phyloP scores from a whole-genome alignment of 2,797 vertebrate species.

The Triplophysa bombifrons region DNA sequence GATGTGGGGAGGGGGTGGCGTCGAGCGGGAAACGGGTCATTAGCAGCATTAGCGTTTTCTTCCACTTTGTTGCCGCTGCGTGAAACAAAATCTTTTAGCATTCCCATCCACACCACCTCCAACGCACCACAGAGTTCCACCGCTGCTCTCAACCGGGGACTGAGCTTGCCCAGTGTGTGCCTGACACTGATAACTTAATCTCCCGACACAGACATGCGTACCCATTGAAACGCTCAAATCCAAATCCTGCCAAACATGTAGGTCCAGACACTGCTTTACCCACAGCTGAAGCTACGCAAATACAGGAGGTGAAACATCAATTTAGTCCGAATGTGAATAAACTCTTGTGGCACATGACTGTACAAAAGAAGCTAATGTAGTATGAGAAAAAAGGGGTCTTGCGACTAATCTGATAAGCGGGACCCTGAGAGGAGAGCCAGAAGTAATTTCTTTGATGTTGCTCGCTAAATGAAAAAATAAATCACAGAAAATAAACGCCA shows the following conservation, averaged over 20 bases:
- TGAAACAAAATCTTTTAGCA: conserved; percentile 55
- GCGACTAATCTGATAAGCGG: conserved; percentile 22
- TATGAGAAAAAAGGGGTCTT: no score
- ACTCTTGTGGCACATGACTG: conserved; percentile 18
- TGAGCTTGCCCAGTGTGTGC: conserved; percentile 49
- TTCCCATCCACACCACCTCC: conserved; percentile 37
- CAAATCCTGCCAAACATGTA: conserved; percentile 39
- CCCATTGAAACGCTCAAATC: conserved; percentile 40
- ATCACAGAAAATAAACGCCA: conserved; percentile 50
- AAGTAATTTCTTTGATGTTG: conserved; percentile 48
- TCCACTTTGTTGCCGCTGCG: conserved; percentile 52
- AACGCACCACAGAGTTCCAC: conserved; percentile 23
- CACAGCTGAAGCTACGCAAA: conserved; percentile 34
- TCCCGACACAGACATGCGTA: conserved; percentile 47
- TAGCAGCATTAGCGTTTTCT: conserved; percentile 58
- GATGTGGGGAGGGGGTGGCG: conserved; percentile 26
- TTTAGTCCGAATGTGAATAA: conserved; percentile 46
- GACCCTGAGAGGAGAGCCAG: conserved; percentile 20
- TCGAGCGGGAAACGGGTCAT: conserved; percentile 52
- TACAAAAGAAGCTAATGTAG: no score
- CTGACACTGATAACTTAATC: conserved; percentile 58
- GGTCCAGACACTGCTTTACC: conserved; percentile 33
- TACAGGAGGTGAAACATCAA: conserved; percentile 47
- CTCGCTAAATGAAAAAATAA: conserved; percentile 51
- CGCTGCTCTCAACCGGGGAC: conserved; percentile 28